Percentiles rank a stretch among this genome's conserved stretches.
These are phyloP conservation scores for Zosterops borbonicus DNA, from an alignment of 2,113 vertebrate species.

Conservation along the genomic window DNA sequence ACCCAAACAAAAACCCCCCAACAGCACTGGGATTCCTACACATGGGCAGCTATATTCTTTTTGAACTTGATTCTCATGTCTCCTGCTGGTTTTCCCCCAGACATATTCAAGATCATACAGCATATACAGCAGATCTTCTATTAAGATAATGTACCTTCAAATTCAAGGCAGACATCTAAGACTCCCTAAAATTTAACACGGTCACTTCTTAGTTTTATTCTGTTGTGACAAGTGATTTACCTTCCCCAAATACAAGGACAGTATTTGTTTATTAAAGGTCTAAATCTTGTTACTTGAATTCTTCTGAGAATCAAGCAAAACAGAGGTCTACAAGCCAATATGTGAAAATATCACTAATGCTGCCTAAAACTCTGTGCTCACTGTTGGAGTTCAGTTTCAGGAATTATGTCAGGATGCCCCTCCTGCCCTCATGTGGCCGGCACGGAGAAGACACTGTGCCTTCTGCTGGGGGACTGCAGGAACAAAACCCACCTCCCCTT, in stretches of 20 bases:
- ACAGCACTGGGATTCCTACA: not conserved
- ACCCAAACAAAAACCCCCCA: not conserved
- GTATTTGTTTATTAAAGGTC: not conserved
- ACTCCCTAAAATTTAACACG: not conserved
- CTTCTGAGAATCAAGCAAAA: not conserved
- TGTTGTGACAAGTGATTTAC: not conserved
- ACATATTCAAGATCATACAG: not conserved
- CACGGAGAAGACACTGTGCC: accelerated
- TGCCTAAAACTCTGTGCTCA: not conserved
- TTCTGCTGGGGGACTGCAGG: not conserved
- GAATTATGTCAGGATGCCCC: not conserved
- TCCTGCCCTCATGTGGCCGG: not conserved
- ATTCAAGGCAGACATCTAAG: not conserved
- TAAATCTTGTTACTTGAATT: not conserved
- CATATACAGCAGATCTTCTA: not conserved
- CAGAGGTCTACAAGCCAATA: not conserved
- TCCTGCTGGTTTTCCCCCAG: not conserved
- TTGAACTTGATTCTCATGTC: not conserved
- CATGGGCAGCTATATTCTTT: not conserved
- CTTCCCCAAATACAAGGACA: not conserved
- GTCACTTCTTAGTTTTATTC: not conserved
- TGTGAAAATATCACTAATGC: not conserved
- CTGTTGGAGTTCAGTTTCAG: not conserved
- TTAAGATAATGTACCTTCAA: not conserved
- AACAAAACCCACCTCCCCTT: not conserved